These are phyloP conservation scores for Abramis brama DNA, from an alignment of 2,113 vertebrate species.

Conservation along the genomic window DNA sequence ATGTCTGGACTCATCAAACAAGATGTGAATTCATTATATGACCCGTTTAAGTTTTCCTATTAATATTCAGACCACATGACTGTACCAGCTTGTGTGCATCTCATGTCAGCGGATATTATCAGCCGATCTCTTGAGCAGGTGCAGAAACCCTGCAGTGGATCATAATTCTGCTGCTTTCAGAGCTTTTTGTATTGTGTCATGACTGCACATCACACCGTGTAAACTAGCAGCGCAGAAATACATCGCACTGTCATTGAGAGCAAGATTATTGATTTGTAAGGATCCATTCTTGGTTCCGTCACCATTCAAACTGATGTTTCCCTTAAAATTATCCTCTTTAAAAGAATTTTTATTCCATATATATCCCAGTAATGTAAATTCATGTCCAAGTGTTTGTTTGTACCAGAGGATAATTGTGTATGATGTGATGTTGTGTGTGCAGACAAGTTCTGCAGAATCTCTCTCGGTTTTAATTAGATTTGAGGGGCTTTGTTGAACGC, in stretches of 20 bases:
- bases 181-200: conserved; percentile 41
- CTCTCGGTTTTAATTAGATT: conserved; percentile 7
- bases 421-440: not conserved
- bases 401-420: conserved; percentile 50
- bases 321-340: not conserved
- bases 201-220: conserved; percentile 37
- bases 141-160: not conserved
- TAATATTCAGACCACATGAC: not conserved
- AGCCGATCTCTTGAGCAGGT: not conserved
- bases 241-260: conserved; percentile 34
- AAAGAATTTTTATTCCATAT: not conserved
- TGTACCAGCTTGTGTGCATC: not conserved
- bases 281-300: conserved; percentile 27
- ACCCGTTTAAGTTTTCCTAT: not conserved
- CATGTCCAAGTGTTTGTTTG: not conserved
- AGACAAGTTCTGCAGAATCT: conserved; percentile 27
- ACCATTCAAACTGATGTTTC: conserved; percentile 29
- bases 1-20: not conserved
- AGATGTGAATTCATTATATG: not conserved
- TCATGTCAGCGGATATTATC: not conserved
- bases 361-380: conserved; percentile 44
- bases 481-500: conserved; percentile 45
- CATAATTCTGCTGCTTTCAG: not conserved
- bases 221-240: conserved; percentile 57
- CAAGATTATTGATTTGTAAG: conserved; percentile 15